phyloP scores from a whole-genome alignment of 2,113 vertebrate species.

The Paralichthys olivaceus region DNA sequence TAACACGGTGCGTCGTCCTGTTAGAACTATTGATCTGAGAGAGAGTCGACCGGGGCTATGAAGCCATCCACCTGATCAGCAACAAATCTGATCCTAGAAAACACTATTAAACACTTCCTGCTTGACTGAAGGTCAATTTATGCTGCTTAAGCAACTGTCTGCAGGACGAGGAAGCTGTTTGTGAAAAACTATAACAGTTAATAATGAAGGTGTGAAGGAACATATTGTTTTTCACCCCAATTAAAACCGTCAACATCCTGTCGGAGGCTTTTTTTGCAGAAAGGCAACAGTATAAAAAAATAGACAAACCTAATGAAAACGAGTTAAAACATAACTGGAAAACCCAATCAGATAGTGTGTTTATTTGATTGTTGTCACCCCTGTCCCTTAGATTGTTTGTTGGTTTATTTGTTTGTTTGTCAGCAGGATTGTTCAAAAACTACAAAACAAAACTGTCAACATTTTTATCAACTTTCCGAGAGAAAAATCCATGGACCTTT shows the following conservation, averaged over 20 bases:
- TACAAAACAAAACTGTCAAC: no score
- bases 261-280: neutral
- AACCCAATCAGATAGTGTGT: no score
- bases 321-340: no score
- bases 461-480: no score
- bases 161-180: neutral
- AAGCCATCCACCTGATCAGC: neutral
- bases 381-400: no score
- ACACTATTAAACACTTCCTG: neutral
- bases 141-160: neutral
- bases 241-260: neutral
- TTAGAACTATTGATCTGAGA: neutral
- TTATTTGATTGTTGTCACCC: no score
- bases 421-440: no score
- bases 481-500: no score
- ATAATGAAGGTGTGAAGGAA: neutral
- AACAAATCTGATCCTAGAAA: slow-evolving; percentile 1
- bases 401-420: no score
- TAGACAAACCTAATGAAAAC: no score
- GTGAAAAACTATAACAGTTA: neutral
- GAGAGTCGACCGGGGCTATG: neutral
- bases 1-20: neutral
- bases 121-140: neutral
- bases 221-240: neutral
- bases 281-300: neutral